Evolutionary conservation across 2,797 vertebrate species (phyloP), one percentile per base, ranked within the genome.

Genomic region (Glossophaga mutica): DNA sequence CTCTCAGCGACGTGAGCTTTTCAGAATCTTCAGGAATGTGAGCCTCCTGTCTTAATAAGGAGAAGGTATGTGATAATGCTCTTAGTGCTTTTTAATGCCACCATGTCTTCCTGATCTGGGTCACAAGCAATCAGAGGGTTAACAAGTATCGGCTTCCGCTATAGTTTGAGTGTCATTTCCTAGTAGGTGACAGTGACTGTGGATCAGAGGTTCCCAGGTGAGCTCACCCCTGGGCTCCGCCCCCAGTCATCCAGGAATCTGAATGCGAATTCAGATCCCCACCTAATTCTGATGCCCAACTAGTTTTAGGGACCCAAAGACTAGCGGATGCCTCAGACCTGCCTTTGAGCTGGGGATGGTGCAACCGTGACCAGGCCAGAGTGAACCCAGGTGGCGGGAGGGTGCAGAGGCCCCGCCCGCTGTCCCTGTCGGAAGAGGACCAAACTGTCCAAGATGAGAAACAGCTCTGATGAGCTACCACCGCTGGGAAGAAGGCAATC

Each of bases 401-500:
- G 10, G 19, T 5, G 5, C 18, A 71, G 44, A 59, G 12, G n/a
- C 29, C 22, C 26, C 0, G 2, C 11, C 6, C 2, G 2, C 48
- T 39, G 5, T 32, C 26, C 67, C 71, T 59, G 46, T n/a, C 15
- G 68, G 82, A 86, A 79, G n/a, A 82, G 67, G 21, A 59, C 32
- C 57, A 29, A 32, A 32, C 12, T 39, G 2, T 15, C 42, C 2
- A 9, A 29, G 37, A 1, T 1, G 37, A 77, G n/a, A 37, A 62
- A 9, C 44, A 19, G 24, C 55, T 46, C 5, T 3, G 2, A 26
- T 0, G 37, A 87, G 71, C 67, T 6, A 14, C 55, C 21, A 9
- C 3, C 0, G 0, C 10, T 7, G 16, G 18, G 42, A 62, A 85
- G 44, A 77, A 52, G 71, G 37, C 2, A 3, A 29, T 52, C 37